These are phyloP conservation scores for Synanthedon myopaeformis DNA, from an alignment of 2,888 invertebrate genomes.

Conservation along the genomic window DNA sequence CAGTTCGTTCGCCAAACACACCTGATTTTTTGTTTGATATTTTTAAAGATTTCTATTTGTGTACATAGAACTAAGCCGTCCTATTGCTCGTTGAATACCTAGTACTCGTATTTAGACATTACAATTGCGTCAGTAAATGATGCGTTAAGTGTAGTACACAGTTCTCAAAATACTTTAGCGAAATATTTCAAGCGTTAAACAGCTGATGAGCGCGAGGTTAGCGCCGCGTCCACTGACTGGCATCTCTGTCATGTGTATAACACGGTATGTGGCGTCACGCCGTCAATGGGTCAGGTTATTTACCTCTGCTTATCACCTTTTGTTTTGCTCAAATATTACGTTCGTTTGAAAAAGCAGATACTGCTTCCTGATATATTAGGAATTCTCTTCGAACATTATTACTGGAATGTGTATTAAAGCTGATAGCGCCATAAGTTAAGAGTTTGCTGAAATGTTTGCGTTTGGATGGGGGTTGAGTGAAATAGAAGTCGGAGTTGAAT, in stretches of 20 bases:
- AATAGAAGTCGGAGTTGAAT: conserved; percentile 53
- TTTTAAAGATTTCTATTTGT: no score
- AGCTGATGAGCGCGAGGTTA: conserved; percentile 34
- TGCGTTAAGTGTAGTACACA: conserved; percentile 11
- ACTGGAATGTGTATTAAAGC: no score
- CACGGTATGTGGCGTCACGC: conserved; percentile 33
- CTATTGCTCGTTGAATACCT: conserved; percentile 1
- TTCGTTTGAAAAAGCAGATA: conserved; percentile 33
- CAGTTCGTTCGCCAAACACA: background rate
- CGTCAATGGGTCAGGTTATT: conserved; percentile 66
- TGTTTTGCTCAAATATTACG: conserved; percentile 56
- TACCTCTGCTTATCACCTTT: conserved; percentile 68
- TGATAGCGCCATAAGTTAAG: no score
- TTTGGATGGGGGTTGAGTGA: conserved; percentile 51
- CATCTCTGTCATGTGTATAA: background rate
- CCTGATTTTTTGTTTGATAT: background rate
- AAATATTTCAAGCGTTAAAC: conserved; percentile 44
- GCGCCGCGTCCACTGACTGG: conserved; percentile 14
- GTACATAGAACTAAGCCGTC: conserved; percentile 1
- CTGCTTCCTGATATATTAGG: conserved; percentile 22
- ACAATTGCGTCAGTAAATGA: background rate
- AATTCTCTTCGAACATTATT: conserved; percentile 1
- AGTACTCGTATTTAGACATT: background rate
- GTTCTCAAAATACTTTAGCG: conserved; percentile 44
- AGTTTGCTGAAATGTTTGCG: conserved; percentile 28